Evolutionary conservation across 2,113 vertebrate species (phyloP).

Genomic region (rabbit (Oryctolagus cuniculus)): DNA sequence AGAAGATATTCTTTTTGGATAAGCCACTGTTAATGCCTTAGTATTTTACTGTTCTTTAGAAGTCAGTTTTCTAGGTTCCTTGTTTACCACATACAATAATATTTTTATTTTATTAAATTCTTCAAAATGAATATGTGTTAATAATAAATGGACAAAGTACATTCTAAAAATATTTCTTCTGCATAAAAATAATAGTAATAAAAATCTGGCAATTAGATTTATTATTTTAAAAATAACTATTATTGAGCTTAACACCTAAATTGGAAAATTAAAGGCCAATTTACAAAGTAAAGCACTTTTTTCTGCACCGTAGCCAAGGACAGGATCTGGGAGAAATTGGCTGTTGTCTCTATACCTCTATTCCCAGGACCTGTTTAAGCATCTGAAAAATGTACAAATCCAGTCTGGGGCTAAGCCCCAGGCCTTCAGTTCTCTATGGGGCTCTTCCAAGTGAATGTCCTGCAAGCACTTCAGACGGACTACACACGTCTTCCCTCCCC

Average conservation of each 20-base stretch:
- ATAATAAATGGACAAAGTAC: neutral
- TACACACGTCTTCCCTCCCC: neutral
- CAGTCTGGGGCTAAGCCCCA: neutral
- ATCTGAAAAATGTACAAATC: neutral
- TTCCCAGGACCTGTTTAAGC: neutral
- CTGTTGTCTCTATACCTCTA: neutral
- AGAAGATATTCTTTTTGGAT: neutral
- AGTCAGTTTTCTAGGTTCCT: conserved; percentile 30
- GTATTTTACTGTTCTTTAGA: neutral
- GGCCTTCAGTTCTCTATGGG: neutral
- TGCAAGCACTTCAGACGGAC: neutral
- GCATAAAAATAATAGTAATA: neutral
- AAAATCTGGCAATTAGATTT: neutral
- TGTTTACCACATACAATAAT: neutral
- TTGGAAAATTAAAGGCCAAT: neutral
- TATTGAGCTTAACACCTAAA: neutral
- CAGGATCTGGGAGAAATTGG: neutral
- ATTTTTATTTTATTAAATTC: conserved; percentile 16
- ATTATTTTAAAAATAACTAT: neutral
- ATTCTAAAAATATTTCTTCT: conserved; percentile 16
- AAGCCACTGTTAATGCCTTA: neutral
- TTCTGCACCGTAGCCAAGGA: neutral
- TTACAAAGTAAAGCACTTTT: conserved; percentile 43
- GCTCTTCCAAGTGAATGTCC: neutral
- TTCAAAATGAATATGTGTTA: conserved; percentile 19